These are phyloP conservation scores for Morpho helenor DNA, from an alignment of 2,888 invertebrate genomes.

Conservation along the genomic window DNA sequence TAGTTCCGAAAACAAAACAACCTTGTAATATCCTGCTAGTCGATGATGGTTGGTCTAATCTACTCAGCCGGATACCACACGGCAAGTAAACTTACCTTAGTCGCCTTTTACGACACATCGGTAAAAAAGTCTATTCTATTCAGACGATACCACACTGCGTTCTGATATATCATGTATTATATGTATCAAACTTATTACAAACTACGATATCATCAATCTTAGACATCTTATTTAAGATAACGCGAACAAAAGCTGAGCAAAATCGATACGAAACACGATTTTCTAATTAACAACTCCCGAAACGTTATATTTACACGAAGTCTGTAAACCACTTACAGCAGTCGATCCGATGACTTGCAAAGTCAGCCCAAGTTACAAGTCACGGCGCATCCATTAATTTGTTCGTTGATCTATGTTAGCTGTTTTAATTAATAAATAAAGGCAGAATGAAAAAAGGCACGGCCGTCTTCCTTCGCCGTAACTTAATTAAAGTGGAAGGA, in stretches of 20 bases:
- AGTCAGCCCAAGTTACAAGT: slow-evolving; percentile 32
- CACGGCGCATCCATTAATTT: slow-evolving; percentile 49
- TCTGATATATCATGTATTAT: no score
- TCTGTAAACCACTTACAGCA: slow-evolving; percentile 20
- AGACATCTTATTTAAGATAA: slow-evolving; percentile 4
- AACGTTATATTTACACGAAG: slow-evolving; percentile 16
- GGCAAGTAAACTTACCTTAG: no score
- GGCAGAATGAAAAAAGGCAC: slow-evolving; percentile 43
- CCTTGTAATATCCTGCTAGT: no score
- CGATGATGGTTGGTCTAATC: no score
- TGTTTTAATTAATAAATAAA: slow-evolving; percentile 42
- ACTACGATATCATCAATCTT: slow-evolving; percentile 4
- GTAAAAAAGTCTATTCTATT: no score
- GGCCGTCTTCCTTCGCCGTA: slow-evolving; percentile 34
- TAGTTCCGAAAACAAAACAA: no score
- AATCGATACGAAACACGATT: slow-evolving; percentile 16
- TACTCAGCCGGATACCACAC: no score
- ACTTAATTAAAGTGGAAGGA: slow-evolving; percentile 61
- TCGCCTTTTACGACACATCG: no score
- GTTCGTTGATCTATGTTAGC: slow-evolving; percentile 37
- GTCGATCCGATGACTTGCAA: slow-evolving; percentile 28
- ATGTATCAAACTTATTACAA: no score
- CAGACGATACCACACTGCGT: no score
- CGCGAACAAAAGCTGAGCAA: slow-evolving; percentile 2
- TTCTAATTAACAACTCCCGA: slow-evolving; percentile 16